phyloP scores from a whole-genome alignment of 1,140 invertebrate species.

The Drosophila cardini region DNA sequence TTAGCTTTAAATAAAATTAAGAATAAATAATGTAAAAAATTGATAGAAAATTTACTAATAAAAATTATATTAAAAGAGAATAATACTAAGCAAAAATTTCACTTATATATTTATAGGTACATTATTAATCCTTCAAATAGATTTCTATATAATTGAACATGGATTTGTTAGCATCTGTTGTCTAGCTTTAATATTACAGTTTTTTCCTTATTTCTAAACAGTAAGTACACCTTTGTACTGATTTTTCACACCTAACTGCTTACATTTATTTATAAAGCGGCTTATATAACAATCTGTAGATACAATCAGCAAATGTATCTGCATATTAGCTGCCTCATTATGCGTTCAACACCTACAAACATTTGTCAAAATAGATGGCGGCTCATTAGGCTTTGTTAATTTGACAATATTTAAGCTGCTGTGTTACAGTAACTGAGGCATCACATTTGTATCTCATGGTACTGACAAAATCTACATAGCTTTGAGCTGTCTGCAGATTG shows the following conservation, averaged over 20 bases:
- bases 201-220: no score
- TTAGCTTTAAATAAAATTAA: no score
- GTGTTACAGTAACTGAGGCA: not conserved
- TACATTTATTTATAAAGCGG: not conserved
- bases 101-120: no score
- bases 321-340: slow-evolving; percentile 42
- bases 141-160: no score
- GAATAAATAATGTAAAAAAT: no score
- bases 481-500: not conserved
- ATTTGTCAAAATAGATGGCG: slow-evolving; percentile 38
- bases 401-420: slow-evolving; percentile 62
- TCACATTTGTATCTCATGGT: not conserved
- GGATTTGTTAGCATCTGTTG: no score
- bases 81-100: not conserved
- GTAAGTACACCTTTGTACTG: not conserved
- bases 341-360: slow-evolving; percentile 50
- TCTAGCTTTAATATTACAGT: no score
- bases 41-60: no score
- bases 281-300: slow-evolving; percentile 3
- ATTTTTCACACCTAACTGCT: not conserved
- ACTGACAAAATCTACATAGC: slow-evolving; percentile 36
- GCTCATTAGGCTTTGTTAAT: slow-evolving; percentile 68
- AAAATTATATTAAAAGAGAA: slow-evolving; percentile 1
- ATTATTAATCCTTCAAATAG: no score
- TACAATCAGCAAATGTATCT: slow-evolving; percentile 7